Percentiles rank a stretch among this genome's conserved stretches.
Conservation (phyloP, 2,797 vertebrate genomes). For the Carduelis carduelis region DNA sequence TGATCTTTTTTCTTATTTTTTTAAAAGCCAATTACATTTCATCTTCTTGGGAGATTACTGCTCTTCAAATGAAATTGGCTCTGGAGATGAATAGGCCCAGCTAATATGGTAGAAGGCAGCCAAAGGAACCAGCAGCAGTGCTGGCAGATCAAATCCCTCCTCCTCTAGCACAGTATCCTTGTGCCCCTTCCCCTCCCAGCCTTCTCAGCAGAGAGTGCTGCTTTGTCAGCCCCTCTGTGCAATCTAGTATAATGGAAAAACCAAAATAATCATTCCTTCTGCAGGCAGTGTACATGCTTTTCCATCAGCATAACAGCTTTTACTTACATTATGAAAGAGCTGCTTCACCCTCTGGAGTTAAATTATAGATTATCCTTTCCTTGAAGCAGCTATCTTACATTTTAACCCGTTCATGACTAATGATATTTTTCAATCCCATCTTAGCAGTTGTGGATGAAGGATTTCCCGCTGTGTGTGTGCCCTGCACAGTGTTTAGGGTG, state of each 20-base stretch:
- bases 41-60: background rate
- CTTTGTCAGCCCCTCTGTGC: background rate
- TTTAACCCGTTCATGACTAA: background rate
- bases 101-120: background rate
- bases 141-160: background rate
- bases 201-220: background rate
- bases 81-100: background rate
- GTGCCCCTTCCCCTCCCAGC: background rate
- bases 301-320: background rate
- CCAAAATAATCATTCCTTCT: background rate
- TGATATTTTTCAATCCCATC: background rate
- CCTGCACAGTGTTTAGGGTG: background rate
- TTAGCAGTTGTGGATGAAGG: background rate
- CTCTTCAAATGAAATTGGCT: background rate
- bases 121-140: background rate
- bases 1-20: background rate
- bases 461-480: background rate
- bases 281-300: background rate
- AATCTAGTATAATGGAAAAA: background rate
- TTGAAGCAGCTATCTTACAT: background rate
- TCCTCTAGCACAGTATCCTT: accelerated
- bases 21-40: background rate
- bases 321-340: constrained; percentile 24
- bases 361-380: constrained; percentile 47
- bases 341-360: constrained; percentile 24